Base-by-base conservation (phyloP, 2,113 vertebrate species). In the Paracanthobrama guichenoti region DNA sequence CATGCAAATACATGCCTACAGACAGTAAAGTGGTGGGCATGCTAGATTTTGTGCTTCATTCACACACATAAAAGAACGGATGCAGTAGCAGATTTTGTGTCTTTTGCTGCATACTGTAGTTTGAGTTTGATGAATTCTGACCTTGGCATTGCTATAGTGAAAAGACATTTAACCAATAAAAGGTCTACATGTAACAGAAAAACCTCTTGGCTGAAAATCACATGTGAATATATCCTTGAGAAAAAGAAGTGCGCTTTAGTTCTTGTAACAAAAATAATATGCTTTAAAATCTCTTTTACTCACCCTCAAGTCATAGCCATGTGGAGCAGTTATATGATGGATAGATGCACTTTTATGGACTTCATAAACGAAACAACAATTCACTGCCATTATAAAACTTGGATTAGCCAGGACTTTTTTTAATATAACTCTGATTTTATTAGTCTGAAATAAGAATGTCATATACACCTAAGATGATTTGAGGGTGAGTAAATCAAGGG, bases 1-100 rank as follows among this genome's bases (percentile, higher is more conserved):
- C 71, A 46, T 46, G 53, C 20, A 44, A 78, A 76, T 42, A 78
- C 22, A 44, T 44, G 53, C 75, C 53, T 42, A 2, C 75, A 78
- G 12, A 16, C 28, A 46, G 5, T 44, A 46, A 44, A 79, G 12
- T 7, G 3, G 39, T 7, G 12, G n/a, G 42, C 75, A 24, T 4
- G 18, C 11, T 2, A 59, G 31, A 57, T 42, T 14, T 42, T 78
- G 20, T n/a, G 39, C 9, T 79, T n/a, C 57, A 44, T 62, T 64
- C 57, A 79, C 35, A 77, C 11, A 9, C 3, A 78, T 12, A 24
- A 11, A 55, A 39, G 12, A 55, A n/a, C 24, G 2, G 22, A 26
- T 11, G 44, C 24, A 2, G 20, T 6, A 42, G 42, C 42, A 48
- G 6, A 16, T 26, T 26, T 44, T 20, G 2, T 8, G 12, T 72